These are phyloP conservation scores for Plagodis dolabraria DNA, from an alignment of 2,888 invertebrate genomes.

Conservation along the genomic window DNA sequence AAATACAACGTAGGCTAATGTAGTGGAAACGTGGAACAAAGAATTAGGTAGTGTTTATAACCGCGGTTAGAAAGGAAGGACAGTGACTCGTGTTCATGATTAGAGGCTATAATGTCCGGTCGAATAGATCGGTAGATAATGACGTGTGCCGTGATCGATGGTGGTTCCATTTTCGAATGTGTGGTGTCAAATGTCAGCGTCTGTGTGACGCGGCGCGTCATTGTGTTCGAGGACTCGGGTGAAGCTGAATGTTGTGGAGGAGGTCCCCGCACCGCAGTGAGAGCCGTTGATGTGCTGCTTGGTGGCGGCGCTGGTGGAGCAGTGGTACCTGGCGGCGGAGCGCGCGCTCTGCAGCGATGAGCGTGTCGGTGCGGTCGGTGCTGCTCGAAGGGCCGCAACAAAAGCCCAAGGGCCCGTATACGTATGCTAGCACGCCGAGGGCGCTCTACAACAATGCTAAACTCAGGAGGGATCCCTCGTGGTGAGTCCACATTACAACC, in stretches of 20 bases:
- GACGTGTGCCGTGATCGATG: constrained; percentile 18
- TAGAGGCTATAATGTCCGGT: constrained; percentile 11
- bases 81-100: constrained; percentile 16
- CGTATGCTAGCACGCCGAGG: constrained; percentile 86
- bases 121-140: constrained; percentile 19
- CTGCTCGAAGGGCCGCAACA: constrained; percentile 73
- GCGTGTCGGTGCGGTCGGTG: constrained; percentile 70
- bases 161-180: constrained; percentile 20
- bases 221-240: constrained; percentile 2
- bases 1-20: constrained; percentile 1
- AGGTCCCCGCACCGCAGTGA: too few species aligned
- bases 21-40: not conserved
- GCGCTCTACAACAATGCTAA: constrained; percentile 86
- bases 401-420: constrained; percentile 76
- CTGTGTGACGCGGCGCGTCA: constrained; percentile 6
- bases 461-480: constrained; percentile 73
- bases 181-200: not conserved
- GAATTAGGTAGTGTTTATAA: constrained; percentile 3
- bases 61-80: not conserved
- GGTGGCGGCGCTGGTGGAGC: constrained; percentile 57
- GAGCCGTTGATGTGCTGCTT: constrained; percentile 60
- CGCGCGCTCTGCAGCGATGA: constrained; percentile 52
- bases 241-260: too few species aligned
- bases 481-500: constrained; percentile 54
- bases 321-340: constrained; percentile 52